Base-by-base conservation (phyloP, 2,113 vertebrate genomes). In the Clupea harengus region DNA sequence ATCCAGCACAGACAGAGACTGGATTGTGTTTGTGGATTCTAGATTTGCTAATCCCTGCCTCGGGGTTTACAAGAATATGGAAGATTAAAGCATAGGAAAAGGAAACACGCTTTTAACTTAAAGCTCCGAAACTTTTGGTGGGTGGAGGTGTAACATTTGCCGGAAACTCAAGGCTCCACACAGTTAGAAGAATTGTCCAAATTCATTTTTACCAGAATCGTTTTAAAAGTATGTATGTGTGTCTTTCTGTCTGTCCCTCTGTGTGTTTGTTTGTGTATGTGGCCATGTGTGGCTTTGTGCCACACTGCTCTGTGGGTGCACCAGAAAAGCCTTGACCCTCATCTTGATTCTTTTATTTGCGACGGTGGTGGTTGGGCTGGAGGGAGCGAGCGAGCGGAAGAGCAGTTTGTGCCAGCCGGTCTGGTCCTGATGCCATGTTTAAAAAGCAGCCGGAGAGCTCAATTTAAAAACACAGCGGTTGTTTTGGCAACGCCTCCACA, bases 201-300 rank as follows among this genome's bases (percentile, higher is more conserved):
- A 54, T 54, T 54, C 0, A 18, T 54, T 54, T 54, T 54, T 54
- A 15, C 52, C 15, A 54, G 52, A 54, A 54, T 18, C 15, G 17
- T 4, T 54, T 54, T 54, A 2, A 54, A 17, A 54, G 15, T 49
- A 11, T 49, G 8, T 49, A 11, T 49, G 47, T 49, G 47, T 49
- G 47, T 87, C 83, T 90, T 89, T 28, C 78, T 87, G 64, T 81
- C 86, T 86, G 82, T 82, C 84, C 85, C 87, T 87, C 83, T 90
- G 22, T 28, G 60, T 67, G 22, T 10, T 1, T 67, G 50, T 54
- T 54, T 72, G 25, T 25, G 64, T 10, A 9, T 25, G 22, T 72
- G 25, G n/a, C 8, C 32, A 25, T 32, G 64, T 72, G 64, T 72
- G n/a, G n/a, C n/a, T 72, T n/a, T 72, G n/a, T 72, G 22, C 9